Conservation (phyloP, 2,888 invertebrate species). For the Gymnoscelis rufifasciata region DNA sequence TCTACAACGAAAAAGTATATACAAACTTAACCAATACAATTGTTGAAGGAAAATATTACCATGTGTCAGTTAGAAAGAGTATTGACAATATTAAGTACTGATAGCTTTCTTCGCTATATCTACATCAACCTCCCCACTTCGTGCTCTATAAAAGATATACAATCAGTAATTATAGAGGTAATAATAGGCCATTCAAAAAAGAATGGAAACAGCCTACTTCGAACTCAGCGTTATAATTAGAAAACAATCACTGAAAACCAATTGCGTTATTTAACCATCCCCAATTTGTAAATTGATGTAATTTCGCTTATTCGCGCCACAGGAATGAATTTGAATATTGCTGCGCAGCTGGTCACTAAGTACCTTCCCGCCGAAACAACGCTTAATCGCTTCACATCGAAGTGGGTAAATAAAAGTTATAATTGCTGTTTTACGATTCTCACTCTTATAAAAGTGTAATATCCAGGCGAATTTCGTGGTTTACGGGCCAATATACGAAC, state of each 20-base stretch:
- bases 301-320: conserved; percentile 4
- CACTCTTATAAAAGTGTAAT: conserved; percentile 18
- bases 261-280: conserved; percentile 3
- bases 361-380: conserved; percentile 10
- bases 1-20: no score
- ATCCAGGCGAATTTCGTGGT: conserved; percentile 12
- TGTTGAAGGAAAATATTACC: no score
- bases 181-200: no score
- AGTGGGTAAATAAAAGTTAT: conserved; percentile 20
- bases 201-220: background rate
- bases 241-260: conserved; percentile 2
- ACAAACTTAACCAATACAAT: no score
- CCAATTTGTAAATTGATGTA: conserved; percentile 4
- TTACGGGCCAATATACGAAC: no score
- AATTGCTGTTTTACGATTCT: conserved; percentile 20
- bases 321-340: conserved; percentile 4
- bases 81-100: no score
- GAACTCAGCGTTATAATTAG: background rate
- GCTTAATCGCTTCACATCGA: conserved; percentile 16
- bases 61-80: no score
- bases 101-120: no score
- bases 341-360: conserved; percentile 8
- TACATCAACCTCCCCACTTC: no score
- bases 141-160: no score
- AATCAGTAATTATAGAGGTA: no score